Conservation (phyloP, 1,140 invertebrate genomes). For the Cydia amplana region DNA sequence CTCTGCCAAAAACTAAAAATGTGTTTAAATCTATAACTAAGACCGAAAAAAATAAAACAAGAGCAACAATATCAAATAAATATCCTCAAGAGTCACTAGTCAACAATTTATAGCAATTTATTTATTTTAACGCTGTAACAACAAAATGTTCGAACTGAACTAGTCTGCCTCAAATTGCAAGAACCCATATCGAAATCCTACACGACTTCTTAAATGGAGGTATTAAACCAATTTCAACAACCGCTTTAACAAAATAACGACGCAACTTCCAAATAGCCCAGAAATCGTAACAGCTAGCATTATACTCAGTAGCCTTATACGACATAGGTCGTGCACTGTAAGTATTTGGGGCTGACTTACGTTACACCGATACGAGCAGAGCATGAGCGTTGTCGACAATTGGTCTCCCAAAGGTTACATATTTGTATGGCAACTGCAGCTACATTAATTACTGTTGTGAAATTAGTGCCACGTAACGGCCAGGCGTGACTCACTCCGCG, state of each 20-base stretch:
- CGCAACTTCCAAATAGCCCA: constrained; percentile 5
- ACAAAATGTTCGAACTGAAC: too few relatives aligned
- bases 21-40: too few relatives aligned
- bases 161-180: neutral
- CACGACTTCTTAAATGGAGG: neutral
- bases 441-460: neutral
- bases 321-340: neutral
- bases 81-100: too few relatives aligned
- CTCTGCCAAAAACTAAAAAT: too few relatives aligned
- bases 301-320: neutral
- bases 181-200: neutral
- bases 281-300: neutral
- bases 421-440: constrained; percentile 29
- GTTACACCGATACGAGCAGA: neutral
- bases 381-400: too few relatives aligned
- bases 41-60: too few relatives aligned
- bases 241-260: constrained; percentile 7
- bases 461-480: neutral
- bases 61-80: too few relatives aligned
- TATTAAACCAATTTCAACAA: neutral
- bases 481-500: too few relatives aligned
- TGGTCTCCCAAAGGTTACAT: neutral
- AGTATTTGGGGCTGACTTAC: neutral
- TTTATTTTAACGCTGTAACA: too few relatives aligned
- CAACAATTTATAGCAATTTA: too few relatives aligned